Conservation (phyloP, 2,113 vertebrate genomes). For the Myanophis thanlyinensis region DNA sequence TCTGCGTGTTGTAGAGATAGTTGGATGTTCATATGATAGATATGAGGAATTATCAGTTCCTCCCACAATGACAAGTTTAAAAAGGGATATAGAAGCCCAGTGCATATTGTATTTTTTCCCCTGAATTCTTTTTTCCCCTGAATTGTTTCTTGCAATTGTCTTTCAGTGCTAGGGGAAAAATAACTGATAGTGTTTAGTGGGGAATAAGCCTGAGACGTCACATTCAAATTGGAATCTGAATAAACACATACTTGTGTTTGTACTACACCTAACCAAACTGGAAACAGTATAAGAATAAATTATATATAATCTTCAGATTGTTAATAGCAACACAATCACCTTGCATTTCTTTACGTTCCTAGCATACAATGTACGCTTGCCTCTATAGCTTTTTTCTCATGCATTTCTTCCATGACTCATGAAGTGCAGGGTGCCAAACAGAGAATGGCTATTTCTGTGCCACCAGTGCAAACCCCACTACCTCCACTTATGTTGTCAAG, state of each 20-base stretch:
- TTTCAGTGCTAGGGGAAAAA: neutral
- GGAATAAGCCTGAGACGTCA: neutral
- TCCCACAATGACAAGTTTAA: neutral
- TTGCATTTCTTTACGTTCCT: neutral
- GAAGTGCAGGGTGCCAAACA: neutral
- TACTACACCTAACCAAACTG: neutral
- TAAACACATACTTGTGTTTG: neutral
- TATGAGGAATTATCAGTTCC: neutral
- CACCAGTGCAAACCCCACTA: constrained; percentile 19
- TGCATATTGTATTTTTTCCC: neutral
- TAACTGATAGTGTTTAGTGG: neutral
- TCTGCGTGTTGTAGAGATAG: neutral
- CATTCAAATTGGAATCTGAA: neutral
- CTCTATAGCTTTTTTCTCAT: neutral
- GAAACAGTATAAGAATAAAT: neutral
- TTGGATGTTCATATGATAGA: neutral
- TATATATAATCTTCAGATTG: neutral
- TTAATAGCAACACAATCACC: neutral
- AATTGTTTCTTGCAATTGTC: neutral
- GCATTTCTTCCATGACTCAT: constrained; percentile 5
- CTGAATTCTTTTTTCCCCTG: neutral
- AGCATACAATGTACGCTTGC: neutral
- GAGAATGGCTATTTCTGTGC: constrained; percentile 27
- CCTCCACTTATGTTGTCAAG: constrained; percentile 25
- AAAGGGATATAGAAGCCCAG: neutral